Evolutionary conservation across 2,113 vertebrate species (phyloP).

Genomic region (Agelaius tricolor): DNA sequence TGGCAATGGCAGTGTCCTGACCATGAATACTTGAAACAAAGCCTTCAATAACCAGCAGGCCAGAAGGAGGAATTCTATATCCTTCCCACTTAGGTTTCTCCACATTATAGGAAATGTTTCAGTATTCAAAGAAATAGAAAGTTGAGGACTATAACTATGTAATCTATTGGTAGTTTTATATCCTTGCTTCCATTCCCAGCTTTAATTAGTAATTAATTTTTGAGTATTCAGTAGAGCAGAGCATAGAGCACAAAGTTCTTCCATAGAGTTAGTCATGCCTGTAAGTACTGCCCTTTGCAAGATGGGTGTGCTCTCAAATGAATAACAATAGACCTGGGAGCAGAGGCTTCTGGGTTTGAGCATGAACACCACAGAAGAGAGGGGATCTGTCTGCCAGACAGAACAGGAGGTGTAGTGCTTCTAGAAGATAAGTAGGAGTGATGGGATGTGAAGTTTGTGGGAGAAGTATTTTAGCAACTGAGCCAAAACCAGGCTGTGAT

Average conservation of each 20-base stretch:
- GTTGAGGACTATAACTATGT: neutral
- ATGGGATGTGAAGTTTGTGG: neutral
- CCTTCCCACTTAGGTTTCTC: neutral
- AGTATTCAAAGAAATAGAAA: neutral
- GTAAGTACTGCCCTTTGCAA: neutral
- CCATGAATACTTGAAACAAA: neutral
- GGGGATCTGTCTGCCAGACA: neutral
- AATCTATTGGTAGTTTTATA: neutral
- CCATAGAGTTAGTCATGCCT: neutral
- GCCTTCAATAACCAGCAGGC: neutral
- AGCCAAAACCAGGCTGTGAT: neutral
- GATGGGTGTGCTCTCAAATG: neutral
- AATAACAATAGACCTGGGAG: neutral
- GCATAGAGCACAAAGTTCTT: neutral
- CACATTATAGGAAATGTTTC: neutral
- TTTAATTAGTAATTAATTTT: neutral
- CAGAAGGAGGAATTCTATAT: neutral
- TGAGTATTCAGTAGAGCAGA: neutral
- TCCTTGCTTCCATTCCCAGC: neutral
- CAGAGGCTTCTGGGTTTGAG: neutral
- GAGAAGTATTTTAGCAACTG: neutral
- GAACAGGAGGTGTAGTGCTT: neutral
- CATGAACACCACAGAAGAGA: neutral
- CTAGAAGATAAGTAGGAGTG: neutral
- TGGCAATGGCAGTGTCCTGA: neutral